Percentiles rank a stretch among this genome's conserved stretches.
Evolutionary conservation across 2,888 invertebrate species (phyloP).

Genomic region (Stegophylla sp.): DNA sequence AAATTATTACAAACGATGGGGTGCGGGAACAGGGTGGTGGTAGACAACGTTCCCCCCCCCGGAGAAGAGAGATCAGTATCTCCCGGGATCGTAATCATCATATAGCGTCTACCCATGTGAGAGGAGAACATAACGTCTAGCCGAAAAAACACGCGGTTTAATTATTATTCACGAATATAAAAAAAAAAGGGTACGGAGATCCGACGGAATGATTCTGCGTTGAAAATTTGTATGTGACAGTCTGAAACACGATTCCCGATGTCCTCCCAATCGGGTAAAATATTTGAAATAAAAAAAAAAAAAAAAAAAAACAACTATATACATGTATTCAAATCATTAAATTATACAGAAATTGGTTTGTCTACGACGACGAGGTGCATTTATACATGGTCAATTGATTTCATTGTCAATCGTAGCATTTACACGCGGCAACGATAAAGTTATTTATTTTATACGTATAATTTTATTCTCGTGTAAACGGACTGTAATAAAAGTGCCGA

Average conservation of each 20-base stretch:
- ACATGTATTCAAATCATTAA: no score
- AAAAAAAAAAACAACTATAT: no score
- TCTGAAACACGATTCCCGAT: not conserved
- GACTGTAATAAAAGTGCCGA: no score
- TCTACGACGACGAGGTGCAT: no score
- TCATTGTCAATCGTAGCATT: no score
- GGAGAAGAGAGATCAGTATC: slow-evolving; percentile 28
- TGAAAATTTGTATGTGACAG: not conserved
- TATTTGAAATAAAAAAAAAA: no score
- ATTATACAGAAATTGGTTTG: not conserved
- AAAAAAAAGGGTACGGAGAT: not conserved
- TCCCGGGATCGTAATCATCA: slow-evolving; percentile 6
- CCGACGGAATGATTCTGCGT: not conserved
- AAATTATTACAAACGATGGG: slow-evolving; percentile 40
- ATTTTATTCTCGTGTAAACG: no score
- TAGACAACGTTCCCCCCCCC: slow-evolving; percentile 2
- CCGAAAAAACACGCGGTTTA: slow-evolving; percentile 15
- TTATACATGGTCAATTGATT: no score
- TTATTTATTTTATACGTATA: no score
- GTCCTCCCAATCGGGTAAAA: no score
- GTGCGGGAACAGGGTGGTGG: not conserved
- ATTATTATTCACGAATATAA: slow-evolving; percentile 5
- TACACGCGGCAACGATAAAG: no score
- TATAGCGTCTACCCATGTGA: not conserved
- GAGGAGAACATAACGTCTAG: no score